Base-by-base conservation (phyloP, 2,113 vertebrate species). In the Daphoenositta chrysoptera region DNA sequence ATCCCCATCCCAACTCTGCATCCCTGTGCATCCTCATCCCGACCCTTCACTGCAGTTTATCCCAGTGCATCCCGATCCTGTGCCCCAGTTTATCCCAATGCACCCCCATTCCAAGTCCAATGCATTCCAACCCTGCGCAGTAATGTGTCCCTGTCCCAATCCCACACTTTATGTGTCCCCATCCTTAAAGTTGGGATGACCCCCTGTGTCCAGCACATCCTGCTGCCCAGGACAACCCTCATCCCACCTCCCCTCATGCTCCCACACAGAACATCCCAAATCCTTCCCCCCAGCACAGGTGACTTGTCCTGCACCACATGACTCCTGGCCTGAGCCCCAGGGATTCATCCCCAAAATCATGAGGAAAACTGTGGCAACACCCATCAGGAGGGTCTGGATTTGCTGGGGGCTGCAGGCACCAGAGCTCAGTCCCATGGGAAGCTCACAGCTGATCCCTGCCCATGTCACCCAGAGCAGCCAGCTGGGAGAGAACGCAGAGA, bases 61-160 rank as follows among this genome's bases (percentile, higher is more conserved):
- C 44, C 64, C 21, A 48, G 8, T 14, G 17, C 24, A 57, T 39
- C 33, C 42, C 63, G 33, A 3, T 18, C 18, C 57, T 39, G 51
- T 27, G 15, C 3, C 33, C 28, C 27, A 51, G 15, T 84, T 64
- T 30, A 64, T 37, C 35, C 40, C n/a, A 51, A 3, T 28, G n/a
- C 37, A 65, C 9, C 6, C 28, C 30, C 56, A 20, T 35, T 27
- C 31, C 63, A 28, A 70, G 21, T 30, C 27, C 10, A 40, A 1
- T 5, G 20, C 28, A 42, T 21, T 35, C 63, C 53, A 44, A 3
- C 6, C 69, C 75, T 24, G 13, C 44, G 26, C 14, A 40, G 51
- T 4, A 4, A 6, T 0, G 2, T 12, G 0, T 26, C 45, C 19
- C 61, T 22, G 9, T 11, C 33, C 48, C 40, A 26, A 3, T 2